Evolutionary conservation across 2,888 invertebrate genomes (phyloP).

Genomic region (Eilema depressum): DNA sequence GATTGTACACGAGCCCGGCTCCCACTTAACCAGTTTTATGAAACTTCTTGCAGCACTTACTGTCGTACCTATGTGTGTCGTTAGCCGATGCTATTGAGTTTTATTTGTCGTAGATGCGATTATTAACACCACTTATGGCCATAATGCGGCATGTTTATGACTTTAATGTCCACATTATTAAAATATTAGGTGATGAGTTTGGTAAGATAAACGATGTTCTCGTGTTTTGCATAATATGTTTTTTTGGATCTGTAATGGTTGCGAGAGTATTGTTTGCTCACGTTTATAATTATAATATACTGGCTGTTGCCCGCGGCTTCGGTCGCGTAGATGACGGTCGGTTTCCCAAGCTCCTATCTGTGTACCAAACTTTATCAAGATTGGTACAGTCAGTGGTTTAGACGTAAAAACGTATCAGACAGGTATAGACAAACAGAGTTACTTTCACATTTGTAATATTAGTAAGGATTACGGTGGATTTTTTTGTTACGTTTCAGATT

Average conservation of each 20-base stretch:
- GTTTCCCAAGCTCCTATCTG: too few species aligned
- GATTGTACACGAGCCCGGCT: background rate
- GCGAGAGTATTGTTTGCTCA: background rate
- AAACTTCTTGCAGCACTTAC: conserved; percentile 30
- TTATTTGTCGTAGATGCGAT: conserved; percentile 20
- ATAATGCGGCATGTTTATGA: conserved; percentile 25
- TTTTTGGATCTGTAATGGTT: background rate
- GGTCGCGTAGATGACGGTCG: too few species aligned
- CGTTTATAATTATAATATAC: too few species aligned
- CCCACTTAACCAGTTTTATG: conserved; percentile 30
- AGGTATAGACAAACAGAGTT: too few species aligned
- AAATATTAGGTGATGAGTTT: conserved; percentile 21
- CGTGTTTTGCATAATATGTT: background rate
- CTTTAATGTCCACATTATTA: conserved; percentile 17
- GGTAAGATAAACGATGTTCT: conserved; percentile 2
- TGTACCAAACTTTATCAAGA: too few species aligned
- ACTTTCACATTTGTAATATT: too few species aligned
- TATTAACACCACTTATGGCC: conserved; percentile 31
- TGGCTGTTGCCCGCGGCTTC: too few species aligned
- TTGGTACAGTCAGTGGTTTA: too few species aligned
- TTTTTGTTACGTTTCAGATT: too few species aligned
- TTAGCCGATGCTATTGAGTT: conserved; percentile 28
- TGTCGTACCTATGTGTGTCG: conserved; percentile 18
- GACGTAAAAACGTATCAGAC: too few species aligned
- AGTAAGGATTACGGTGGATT: too few species aligned